phyloP scores from a whole-genome alignment of 2,888 invertebrate species.

The Osmoderma eremita region DNA sequence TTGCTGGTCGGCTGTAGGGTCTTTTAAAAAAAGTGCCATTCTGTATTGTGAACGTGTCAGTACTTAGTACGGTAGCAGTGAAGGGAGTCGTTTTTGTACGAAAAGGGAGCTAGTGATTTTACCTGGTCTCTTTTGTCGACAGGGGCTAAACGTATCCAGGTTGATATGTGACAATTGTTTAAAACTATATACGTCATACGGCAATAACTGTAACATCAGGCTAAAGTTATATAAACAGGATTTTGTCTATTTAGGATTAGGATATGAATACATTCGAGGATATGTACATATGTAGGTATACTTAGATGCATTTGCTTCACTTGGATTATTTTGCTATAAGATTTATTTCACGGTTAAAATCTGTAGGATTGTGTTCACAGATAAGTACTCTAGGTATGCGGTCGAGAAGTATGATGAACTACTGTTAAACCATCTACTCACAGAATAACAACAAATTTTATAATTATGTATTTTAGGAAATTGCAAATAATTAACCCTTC shows the following conservation, averaged over 20 bases:
- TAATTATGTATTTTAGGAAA: no score
- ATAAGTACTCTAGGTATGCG: no score
- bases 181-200: constrained; percentile 48
- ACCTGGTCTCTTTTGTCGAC: constrained; percentile 56
- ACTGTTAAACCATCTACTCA: no score
- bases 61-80: constrained; percentile 62
- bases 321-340: constrained; percentile 5
- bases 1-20: constrained; percentile 49
- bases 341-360: not conserved
- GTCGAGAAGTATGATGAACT: no score
- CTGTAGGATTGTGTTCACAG: not conserved
- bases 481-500: no score
- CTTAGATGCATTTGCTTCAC: not conserved
- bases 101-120: constrained; percentile 59
- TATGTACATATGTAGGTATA: not conserved
- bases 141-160: constrained; percentile 53
- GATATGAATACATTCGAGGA: constrained; percentile 26
- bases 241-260: constrained; percentile 27
- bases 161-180: constrained; percentile 52
- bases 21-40: constrained; percentile 60
- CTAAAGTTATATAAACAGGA: constrained; percentile 42
- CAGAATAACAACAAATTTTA: no score
- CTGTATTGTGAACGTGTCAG: constrained; percentile 63
- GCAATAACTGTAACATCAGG: constrained; percentile 45
- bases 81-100: constrained; percentile 57